phyloP scores from a whole-genome alignment of 2,113 vertebrate species.

The Periophthalmodon schlosseri region DNA sequence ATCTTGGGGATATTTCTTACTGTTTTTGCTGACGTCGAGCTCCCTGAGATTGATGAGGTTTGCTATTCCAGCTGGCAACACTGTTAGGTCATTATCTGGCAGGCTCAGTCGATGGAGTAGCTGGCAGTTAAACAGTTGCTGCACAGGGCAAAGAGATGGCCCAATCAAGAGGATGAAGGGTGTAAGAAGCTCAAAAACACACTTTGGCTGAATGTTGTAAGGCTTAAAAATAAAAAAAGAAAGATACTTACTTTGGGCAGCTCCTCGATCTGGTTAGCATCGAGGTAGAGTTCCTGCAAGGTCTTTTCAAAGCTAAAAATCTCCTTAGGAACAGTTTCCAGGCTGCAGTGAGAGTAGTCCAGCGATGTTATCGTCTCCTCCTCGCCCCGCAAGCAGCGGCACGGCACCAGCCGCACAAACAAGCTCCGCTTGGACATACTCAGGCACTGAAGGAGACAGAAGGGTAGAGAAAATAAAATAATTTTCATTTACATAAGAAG shows the following conservation, averaged over 20 bases:
- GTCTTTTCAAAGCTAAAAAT: constrained; percentile 98
- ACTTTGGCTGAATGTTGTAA: neutral
- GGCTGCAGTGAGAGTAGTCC: constrained; percentile 99
- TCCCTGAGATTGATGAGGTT: constrained; percentile 99
- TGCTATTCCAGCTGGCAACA: constrained; percentile 92
- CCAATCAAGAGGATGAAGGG: constrained; percentile 11
- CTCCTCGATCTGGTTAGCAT: constrained; percentile 99
- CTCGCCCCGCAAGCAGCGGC: constrained; percentile 95
- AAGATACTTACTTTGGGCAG: constrained; percentile 90
- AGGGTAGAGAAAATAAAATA: neutral
- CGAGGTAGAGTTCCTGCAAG: constrained; percentile 97
- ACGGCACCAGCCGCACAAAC: constrained; percentile 95
- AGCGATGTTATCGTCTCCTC: constrained; percentile 94
- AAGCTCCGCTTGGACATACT: constrained; percentile 97
- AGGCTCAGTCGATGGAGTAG: constrained; percentile 95
- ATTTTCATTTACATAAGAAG: neutral
- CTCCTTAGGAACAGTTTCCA: constrained; percentile 98
- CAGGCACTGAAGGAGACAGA: constrained; percentile 77
- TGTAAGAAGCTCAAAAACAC: neutral
- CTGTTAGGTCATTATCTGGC: constrained; percentile 96
- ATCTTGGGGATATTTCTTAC: constrained; percentile 77
- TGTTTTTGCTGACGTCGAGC: constrained; percentile 99
- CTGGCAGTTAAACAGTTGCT: constrained; percentile 99
- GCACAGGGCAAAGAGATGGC: constrained; percentile 61
- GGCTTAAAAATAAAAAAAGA: neutral